Evolutionary conservation across 2,113 vertebrate species (phyloP), one percentile per base, ranked within the genome.

Genomic region (Corythoichthys intestinalis): DNA sequence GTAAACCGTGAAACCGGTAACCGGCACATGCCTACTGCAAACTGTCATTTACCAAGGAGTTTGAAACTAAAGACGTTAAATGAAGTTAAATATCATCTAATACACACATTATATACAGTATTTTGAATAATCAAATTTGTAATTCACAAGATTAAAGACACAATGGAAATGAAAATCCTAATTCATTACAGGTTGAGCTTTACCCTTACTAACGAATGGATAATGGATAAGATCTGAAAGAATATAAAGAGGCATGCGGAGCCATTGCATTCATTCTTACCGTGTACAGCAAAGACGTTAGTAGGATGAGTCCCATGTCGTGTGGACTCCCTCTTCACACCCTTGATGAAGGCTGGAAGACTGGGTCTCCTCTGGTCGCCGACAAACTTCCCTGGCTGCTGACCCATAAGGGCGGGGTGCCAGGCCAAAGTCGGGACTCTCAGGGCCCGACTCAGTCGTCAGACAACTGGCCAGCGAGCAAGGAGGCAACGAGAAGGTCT

Each of bases 301-400:
- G 93, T 96, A 86, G 92, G 94, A 0, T 92, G 93, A 9, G 84
- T 90, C 38, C 91, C 96, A 78, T 98, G 96, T 72, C 94, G 93
- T 0, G 95, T 87, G 0, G 94, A 83, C 15, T 98, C 97, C 82
- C 94, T 95, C 89, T 89, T 96, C 69, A 90, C 92, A 75, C 92
- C 93, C 80, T 96, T 98, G 88, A 99, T 99, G 73, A 99, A 99
- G 89, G 94, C 94, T 35, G 95, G 95, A 90, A 99, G 88, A 92
- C 96, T 99, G n/a, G 96, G 96, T 92, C 96, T 95, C 89, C 96
- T 93, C 85, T 96, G 96, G 92, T 98, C 97, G 91, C 96, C 96
- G 88, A 93, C 93, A 88, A 95, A 94, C 93, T 98, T 99, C 91
- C 95, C 96, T 92, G 96, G 97, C 95, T 99, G 97, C 91, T 98